Evolutionary conservation across 2,797 vertebrate genomes (phyloP).

Genomic region (Xyrichtys novacula): DNA sequence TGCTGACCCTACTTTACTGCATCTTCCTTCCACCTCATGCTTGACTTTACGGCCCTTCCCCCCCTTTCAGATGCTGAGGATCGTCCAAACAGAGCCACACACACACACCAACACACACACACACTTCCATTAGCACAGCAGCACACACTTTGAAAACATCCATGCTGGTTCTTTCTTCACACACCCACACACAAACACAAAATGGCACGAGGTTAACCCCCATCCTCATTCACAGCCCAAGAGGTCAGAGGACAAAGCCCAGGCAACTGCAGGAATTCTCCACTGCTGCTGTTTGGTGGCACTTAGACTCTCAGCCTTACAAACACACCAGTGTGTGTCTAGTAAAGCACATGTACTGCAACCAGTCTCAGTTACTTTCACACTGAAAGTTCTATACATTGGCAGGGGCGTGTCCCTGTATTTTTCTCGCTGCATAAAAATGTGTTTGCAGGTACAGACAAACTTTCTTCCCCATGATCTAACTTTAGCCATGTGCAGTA

Average conservation of each 20-base stretch:
- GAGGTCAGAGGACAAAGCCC: slow-evolving; percentile 81
- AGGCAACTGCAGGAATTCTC: slow-evolving; percentile 82
- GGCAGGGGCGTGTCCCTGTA: background rate
- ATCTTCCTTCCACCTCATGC: slow-evolving; percentile 60
- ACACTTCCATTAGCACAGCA: slow-evolving; percentile 55
- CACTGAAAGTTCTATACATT: background rate
- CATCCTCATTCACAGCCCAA: slow-evolving; percentile 65
- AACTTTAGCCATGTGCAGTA: background rate
- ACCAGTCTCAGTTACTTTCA: background rate
- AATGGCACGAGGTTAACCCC: slow-evolving; percentile 78
- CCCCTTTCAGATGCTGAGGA: slow-evolving; percentile 57
- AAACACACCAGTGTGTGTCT: slow-evolving; percentile 30
- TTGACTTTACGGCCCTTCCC: slow-evolving; percentile 65
- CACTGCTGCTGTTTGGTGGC: slow-evolving; percentile 62
- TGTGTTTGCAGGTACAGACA: background rate
- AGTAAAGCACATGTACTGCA: background rate
- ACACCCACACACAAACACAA: slow-evolving; percentile 64
- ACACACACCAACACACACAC: slow-evolving; percentile 22
- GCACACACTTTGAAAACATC: slow-evolving; percentile 64
- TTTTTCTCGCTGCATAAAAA: background rate
- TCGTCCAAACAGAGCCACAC: slow-evolving; percentile 53
- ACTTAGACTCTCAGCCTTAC: slow-evolving; percentile 24
- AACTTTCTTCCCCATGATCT: background rate
- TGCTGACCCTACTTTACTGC: slow-evolving; percentile 69
- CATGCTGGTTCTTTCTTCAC: slow-evolving; percentile 56